These are phyloP conservation scores for Corythornis vintsioides DNA, from an alignment of 2,113 vertebrate species.

Conservation along the genomic window DNA sequence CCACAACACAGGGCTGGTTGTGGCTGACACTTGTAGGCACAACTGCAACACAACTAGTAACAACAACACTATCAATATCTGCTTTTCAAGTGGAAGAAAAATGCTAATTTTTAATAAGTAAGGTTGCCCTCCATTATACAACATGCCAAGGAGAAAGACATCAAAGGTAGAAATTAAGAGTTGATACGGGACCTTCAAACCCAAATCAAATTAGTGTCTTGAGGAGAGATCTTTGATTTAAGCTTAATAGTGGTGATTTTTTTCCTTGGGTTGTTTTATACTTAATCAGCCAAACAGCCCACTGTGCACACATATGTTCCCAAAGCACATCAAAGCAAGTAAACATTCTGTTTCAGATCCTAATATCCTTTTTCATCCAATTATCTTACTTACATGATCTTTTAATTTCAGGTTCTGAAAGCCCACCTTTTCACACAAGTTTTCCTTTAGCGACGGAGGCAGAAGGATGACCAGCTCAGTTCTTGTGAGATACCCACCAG, in stretches of 20 bases:
- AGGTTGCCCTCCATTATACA: conserved; percentile 53
- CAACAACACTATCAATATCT: conserved; percentile 47
- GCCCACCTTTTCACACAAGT: conserved; percentile 60
- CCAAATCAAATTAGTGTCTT: conserved; percentile 67
- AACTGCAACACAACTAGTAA: conserved; percentile 25
- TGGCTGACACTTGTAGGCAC: background rate
- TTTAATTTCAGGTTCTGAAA: conserved; percentile 68
- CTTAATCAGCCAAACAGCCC: conserved; percentile 62
- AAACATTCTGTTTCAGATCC: conserved; percentile 73
- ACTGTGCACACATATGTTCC: conserved; percentile 67
- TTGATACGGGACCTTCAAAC: conserved; percentile 42
- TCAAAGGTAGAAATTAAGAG: conserved; percentile 56
- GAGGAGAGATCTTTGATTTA: conserved; percentile 68
- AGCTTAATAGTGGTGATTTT: conserved; percentile 68
- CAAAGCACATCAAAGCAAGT: conserved; percentile 71
- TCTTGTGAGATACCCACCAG: conserved; percentile 30
- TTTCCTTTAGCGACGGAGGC: background rate
- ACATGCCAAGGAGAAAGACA: conserved; percentile 27
- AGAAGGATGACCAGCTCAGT: conserved; percentile 32
- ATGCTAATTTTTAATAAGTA: conserved; percentile 15
- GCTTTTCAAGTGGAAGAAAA: conserved; percentile 39
- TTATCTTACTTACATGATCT: conserved; percentile 71
- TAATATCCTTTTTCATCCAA: conserved; percentile 70
- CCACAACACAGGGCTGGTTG: background rate
- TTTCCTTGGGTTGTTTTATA: conserved; percentile 48